Conservation (phyloP, 2,797 vertebrate genomes). For the Liparis tanakae region DNA sequence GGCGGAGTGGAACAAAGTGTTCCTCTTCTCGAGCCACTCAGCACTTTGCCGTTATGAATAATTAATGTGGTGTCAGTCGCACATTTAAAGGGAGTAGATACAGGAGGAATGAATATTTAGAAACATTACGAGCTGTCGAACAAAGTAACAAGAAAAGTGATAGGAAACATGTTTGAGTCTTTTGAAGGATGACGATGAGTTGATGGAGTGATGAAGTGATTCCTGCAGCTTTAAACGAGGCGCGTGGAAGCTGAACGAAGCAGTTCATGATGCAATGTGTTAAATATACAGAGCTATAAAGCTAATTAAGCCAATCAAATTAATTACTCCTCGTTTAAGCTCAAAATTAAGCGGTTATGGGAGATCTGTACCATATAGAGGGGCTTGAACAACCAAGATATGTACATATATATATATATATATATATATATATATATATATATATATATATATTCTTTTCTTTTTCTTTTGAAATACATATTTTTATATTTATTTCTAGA, state of each 20-base stretch:
- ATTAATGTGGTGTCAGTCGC: constrained; percentile 50
- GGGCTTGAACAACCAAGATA: no score
- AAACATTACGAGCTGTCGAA: constrained; percentile 18
- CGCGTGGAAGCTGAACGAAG: constrained; percentile 34
- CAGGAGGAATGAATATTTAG: constrained; percentile 22
- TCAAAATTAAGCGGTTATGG: constrained; percentile 32
- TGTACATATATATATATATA: no score
- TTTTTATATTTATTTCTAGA: no score
- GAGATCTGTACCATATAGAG: constrained; percentile 1
- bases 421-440: no score
- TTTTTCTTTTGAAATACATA: no score
- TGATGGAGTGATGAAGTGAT: background rate
- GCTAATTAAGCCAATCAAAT: constrained; percentile 70
- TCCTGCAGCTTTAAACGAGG: constrained; percentile 7
- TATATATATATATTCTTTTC: no score
- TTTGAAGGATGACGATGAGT: background rate
- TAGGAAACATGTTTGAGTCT: background rate
- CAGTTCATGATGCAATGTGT: constrained; percentile 38
- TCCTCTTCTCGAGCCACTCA: constrained; percentile 27
- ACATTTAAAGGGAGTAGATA: constrained; percentile 23
- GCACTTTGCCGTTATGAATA: constrained; percentile 38
- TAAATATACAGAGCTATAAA: constrained; percentile 62
- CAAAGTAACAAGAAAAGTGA: constrained; percentile 17
- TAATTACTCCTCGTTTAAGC: constrained; percentile 65
- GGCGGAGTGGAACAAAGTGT: constrained; percentile 37